A percentile compares a stretch with the other conserved stretches of the same genome.
Evolutionary conservation across 1,140 invertebrate species (phyloP).

Genomic region (Callitettix versicolor): DNA sequence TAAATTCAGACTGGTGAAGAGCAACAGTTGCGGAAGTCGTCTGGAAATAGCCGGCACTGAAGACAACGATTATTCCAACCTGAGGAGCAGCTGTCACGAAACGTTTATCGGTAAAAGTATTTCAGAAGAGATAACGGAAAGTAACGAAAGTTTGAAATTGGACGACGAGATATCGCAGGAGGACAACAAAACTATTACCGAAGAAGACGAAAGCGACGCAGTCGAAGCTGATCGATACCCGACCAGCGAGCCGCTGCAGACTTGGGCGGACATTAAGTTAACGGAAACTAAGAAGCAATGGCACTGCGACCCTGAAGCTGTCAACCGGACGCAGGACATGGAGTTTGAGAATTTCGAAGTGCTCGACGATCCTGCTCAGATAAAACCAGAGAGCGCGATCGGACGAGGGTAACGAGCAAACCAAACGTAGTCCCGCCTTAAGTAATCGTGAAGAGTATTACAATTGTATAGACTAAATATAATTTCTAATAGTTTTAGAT

Average conservation of each 20-base stretch:
- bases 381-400: not conserved
- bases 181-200: slow-evolving; percentile 22
- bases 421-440: too few relatives aligned
- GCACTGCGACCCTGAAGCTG: slow-evolving; percentile 31
- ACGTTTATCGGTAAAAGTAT: slow-evolving; percentile 12
- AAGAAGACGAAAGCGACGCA: slow-evolving; percentile 27
- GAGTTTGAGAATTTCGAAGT: slow-evolving; percentile 74
- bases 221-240: slow-evolving; percentile 34
- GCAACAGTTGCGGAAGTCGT: slow-evolving; percentile 72
- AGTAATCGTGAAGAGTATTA: too few relatives aligned
- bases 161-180: slow-evolving; percentile 27
- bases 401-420: not conserved
- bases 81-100: slow-evolving; percentile 44
- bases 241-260: slow-evolving; percentile 34
- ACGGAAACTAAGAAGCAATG: slow-evolving; percentile 27
- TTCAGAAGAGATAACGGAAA: slow-evolving; percentile 14
- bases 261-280: slow-evolving; percentile 32
- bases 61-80: slow-evolving; percentile 44
- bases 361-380: slow-evolving; percentile 14
- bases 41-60: slow-evolving; percentile 60
- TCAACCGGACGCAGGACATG: slow-evolving; percentile 59
- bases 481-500: too few relatives aligned
- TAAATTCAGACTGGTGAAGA: slow-evolving; percentile 38
- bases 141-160: slow-evolving; percentile 16
- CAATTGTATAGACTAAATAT: too few relatives aligned